Base-by-base conservation (phyloP, 1,140 invertebrate genomes). In the Leptestheria dahalacensis region DNA sequence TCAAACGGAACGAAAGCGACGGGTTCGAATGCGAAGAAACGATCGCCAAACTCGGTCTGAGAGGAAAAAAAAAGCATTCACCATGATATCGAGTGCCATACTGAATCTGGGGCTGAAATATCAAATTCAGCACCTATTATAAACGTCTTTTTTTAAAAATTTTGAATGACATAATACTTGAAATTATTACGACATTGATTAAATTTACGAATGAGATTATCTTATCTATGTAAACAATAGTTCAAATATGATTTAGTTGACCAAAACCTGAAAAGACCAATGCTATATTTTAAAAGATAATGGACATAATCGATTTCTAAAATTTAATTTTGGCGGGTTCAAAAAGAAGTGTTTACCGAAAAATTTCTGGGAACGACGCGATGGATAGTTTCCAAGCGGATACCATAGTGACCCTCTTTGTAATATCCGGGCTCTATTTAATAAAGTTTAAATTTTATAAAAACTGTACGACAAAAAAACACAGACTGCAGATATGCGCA, bases 321-420 rank as follows among this genome's bases (percentile, higher is more conserved):
- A n/a, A n/a, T n/a, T n/a, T n/a, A n/a, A n/a, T n/a, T n/a, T n/a
- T n/a, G n/a, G n/a, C n/a, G n/a, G n/a, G n/a, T n/a, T n/a, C n/a
- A n/a, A n/a, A n/a, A n/a, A n/a, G n/a, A n/a, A n/a, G n/a, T n/a
- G n/a, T n/a, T 55, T 65, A 73, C 72, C 64, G 70, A 66, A 1
- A 84, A 78, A 6, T 81, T 72, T 55, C 68, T 69, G 60, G 72
- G 71, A 15, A 70, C 64, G 3, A 85, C 77, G 62, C 86, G 77
- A 0, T 92, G 79, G 66, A 91, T 79, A 70, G 96, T 95, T 73
- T 99, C 96, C 61, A 98, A 79, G 24, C 96, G 79, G 61, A 97
- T 87, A 1, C 96, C 96, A 77, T 93, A 98, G 72, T 71, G 67
- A 26, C 69, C 71, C 63, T 71, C 71, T 65, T 74, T 69, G 67